A percentile compares a stretch with the other conserved stretches of the same genome.
These are phyloP conservation scores for Sturnus vulgaris DNA, from an alignment of 2,113 vertebrate genomes.

Conservation along the genomic window DNA sequence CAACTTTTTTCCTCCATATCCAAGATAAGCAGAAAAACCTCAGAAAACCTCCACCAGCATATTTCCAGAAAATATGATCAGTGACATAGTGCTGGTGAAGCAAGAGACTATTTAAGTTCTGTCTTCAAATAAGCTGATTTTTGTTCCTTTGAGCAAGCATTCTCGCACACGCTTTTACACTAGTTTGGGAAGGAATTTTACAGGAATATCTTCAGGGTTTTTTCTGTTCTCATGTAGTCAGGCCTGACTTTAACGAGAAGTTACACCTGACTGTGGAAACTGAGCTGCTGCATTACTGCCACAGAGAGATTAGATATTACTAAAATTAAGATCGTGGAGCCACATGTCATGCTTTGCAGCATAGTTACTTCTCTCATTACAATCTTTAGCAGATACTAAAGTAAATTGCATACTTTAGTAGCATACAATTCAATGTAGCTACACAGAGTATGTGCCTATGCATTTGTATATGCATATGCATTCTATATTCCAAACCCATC, in stretches of 20 bases:
- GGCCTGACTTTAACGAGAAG: neutral
- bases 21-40: neutral
- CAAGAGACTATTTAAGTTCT: neutral
- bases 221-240: neutral
- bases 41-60: neutral
- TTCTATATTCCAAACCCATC: neutral
- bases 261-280: conserved; percentile 50
- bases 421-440: neutral
- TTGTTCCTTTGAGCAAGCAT: neutral
- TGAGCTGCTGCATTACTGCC: conserved; percentile 36
- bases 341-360: conserved; percentile 40
- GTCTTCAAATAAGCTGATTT: neutral
- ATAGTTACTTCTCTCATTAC: conserved; percentile 59
- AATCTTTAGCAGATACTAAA: neutral
- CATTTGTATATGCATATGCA: neutral
- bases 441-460: neutral
- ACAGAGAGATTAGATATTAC: conserved; percentile 49
- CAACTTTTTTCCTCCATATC: neutral
- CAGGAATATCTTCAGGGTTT: neutral
- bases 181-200: neutral
- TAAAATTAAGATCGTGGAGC: conserved; percentile 39
- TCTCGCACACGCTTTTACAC: neutral
- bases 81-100: neutral
- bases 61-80: neutral
- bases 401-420: neutral